phyloP scores from a whole-genome alignment of 1,140 invertebrate genomes.

The Schmidtea mediterranea region DNA sequence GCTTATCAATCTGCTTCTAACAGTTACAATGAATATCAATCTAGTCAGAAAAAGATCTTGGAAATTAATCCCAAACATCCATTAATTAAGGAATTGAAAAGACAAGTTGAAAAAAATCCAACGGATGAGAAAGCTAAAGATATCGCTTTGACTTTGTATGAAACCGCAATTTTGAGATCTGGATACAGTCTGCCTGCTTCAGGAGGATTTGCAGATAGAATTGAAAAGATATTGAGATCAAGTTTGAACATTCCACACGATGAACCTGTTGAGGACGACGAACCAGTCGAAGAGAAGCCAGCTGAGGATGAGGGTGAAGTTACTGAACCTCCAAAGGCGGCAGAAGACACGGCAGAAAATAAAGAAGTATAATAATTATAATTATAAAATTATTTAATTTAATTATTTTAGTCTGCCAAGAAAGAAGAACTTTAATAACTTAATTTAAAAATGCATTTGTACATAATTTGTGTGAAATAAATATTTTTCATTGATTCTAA shows the following conservation, averaged over 20 bases:
- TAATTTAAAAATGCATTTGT: too few relatives aligned
- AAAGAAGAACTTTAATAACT: too few relatives aligned
- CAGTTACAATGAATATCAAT: constrained; percentile 50
- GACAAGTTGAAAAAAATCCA: not conserved
- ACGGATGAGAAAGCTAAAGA: constrained; percentile 35
- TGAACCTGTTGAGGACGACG: constrained; percentile 1
- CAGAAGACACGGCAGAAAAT: too few relatives aligned
- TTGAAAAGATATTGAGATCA: constrained; percentile 33
- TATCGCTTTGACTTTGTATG: constrained; percentile 67
- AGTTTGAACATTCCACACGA: constrained; percentile 3
- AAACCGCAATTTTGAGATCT: constrained; percentile 58
- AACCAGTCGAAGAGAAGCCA: too few relatives aligned
- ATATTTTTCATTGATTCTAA: too few relatives aligned
- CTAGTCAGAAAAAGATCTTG: constrained; percentile 73
- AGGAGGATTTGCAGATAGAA: constrained; percentile 49
- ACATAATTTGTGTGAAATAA: too few relatives aligned
- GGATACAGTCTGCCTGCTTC: constrained; percentile 65
- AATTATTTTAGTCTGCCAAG: too few relatives aligned
- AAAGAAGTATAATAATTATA: too few relatives aligned
- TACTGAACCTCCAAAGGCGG: too few relatives aligned
- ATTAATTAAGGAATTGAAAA: constrained; percentile 37
- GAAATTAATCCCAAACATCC: constrained; percentile 95
- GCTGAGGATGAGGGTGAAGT: too few relatives aligned
- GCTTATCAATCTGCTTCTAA: constrained; percentile 83
- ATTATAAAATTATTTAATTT: too few relatives aligned